phyloP scores from a whole-genome alignment of 2,888 invertebrate species.

The Ophioninae sp. region DNA sequence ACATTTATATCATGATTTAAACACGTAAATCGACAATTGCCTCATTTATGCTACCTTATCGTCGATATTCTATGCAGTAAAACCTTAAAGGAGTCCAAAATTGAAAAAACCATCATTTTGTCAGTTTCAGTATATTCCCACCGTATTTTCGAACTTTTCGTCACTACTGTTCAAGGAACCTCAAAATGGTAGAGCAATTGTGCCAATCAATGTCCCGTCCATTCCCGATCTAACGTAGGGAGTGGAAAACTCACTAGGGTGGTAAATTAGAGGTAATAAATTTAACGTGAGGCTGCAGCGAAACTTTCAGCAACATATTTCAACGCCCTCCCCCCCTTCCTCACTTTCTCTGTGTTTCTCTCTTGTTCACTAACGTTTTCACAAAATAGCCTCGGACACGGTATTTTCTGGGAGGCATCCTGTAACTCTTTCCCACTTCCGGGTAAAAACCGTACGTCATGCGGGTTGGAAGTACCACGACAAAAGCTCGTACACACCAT shows the following conservation, averaged over 20 bases:
- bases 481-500: constrained; percentile 16
- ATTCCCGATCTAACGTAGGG: constrained; percentile 8
- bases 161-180: not conserved
- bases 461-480: constrained; percentile 19
- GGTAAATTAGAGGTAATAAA: constrained; percentile 65
- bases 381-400: constrained; percentile 43
- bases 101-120: not conserved
- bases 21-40: no score
- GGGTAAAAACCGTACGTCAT: constrained; percentile 27
- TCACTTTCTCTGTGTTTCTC: constrained; percentile 20
- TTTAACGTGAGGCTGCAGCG: constrained; percentile 45
- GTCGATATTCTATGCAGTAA: no score
- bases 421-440: constrained; percentile 18
- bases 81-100: not conserved
- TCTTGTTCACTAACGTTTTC: constrained; percentile 21
- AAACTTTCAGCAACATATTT: constrained; percentile 60
- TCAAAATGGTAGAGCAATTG: not conserved
- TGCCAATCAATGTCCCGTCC: constrained; percentile 30
- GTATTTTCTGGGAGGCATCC: constrained; percentile 23
- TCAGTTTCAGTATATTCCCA: not conserved
- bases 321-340: constrained; percentile 26
- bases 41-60: no score
- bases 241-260: constrained; percentile 52
- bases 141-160: not conserved
- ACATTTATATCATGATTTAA: no score